Base-by-base conservation (phyloP, 23 tunicate species). In the Halocynthia roretzi region DNA sequence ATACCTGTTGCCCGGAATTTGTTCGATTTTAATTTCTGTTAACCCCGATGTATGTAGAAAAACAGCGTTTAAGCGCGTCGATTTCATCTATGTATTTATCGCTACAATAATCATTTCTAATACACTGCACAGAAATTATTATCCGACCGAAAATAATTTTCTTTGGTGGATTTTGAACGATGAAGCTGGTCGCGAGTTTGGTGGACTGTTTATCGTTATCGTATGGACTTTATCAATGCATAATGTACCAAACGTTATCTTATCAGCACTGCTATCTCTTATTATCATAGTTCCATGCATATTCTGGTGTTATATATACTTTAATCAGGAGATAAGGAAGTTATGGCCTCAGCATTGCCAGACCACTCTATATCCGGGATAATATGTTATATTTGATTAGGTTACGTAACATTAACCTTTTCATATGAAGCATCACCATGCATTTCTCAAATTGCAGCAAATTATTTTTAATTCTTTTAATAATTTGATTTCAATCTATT, bases 261-360 rank as follows among this genome's bases (percentile, higher is more conserved):
- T 65, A 10, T 31, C 67, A 40, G 10, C 55, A 0, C 6, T 77
- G 67, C 18, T 56, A 8, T 68, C 82, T 23, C 6, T 68, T 6
- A 53, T 84, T 67, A 22, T 84, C 8, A 52, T 77, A 9, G 17
- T 58, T 70, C 87, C 87, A 0, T 72, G 72, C 51, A 17, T 22
- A 50, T 57, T 77, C 1, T 84, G 87, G 87, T 48, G 48, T 7
- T 84, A 76, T 68, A 23, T 84, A 9, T 84, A 84, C 57, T 65
- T 77, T 53, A 77, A 84, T 60, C 52, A 69, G 48, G 50, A 81
- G 7, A 77, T 64, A 72, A 62, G 87, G 53, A 49, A 49, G n/a
- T 31, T 76, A 61, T 84, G 87, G 87, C 87, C 87, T 10, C 52
- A 68, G 57, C 87, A 84, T 54, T 84, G 87, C 71, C 87, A 84